These are phyloP conservation scores for Drosophila miranda DNA, from an alignment of 1,140 invertebrate genomes.

Conservation along the genomic window DNA sequence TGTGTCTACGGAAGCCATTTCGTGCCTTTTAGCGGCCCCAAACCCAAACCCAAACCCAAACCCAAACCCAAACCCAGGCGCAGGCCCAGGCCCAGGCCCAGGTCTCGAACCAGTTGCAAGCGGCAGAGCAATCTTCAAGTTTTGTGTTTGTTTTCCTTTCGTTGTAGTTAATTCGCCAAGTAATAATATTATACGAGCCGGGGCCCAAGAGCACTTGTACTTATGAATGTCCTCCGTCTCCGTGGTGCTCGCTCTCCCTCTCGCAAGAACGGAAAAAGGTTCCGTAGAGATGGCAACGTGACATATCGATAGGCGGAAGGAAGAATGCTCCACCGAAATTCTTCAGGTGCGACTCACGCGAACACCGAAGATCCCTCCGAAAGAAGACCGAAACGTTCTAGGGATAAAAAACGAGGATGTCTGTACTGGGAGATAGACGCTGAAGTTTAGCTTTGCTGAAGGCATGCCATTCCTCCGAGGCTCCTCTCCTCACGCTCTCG, in stretches of 20 bases:
- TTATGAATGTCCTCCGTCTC: constrained; percentile 57
- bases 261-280: no score
- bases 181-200: constrained; percentile 73
- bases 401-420: no score
- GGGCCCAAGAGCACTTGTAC: constrained; percentile 53
- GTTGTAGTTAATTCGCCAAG: constrained; percentile 77
- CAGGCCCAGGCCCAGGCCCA: neutral
- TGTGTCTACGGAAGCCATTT: constrained; percentile 81
- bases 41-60: no score
- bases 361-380: no score
- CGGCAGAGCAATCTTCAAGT: constrained; percentile 41
- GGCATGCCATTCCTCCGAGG: neutral
- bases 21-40: constrained; percentile 62
- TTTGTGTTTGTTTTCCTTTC: constrained; percentile 45
- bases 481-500: constrained; percentile 28
- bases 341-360: no score
- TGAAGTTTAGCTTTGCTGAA: neutral
- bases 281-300: no score
- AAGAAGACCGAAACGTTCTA: no score
- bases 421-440: neutral
- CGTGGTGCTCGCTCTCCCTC: no score
- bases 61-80: no score
- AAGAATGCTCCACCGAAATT: no score
- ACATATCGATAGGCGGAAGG: no score
- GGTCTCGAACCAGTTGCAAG: constrained; percentile 53